Evolutionary conservation across 2,888 invertebrate species (phyloP), one percentile per base, ranked within the genome.

Genomic region (Deilephila porcellus): DNA sequence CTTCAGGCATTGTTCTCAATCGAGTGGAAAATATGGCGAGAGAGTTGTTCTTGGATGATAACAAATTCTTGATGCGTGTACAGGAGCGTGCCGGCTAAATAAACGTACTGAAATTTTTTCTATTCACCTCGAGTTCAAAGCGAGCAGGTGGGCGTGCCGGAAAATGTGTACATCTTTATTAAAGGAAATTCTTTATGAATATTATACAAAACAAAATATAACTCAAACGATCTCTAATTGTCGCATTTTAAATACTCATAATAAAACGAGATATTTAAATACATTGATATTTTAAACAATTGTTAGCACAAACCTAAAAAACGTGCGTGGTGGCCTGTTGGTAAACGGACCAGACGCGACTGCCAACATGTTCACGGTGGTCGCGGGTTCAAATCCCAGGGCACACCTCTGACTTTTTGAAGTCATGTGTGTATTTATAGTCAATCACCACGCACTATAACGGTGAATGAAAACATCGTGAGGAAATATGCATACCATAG

Each of bases 51-150:
- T 45, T 29, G 52, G 67, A 45, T 67, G 67, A 67, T 67, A 67
- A 67, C 52, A 52, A 67, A 67, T 67, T 52, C 67, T 67, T 52
- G 67, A 67, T 67, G 67, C 67, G 67, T 63, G 34, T 67, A 67
- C 25, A 67, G 52, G 45, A 67, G 17, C 45, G 67, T 52, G 67
- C 45, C 45, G 52, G 52, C 67, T 67, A 67, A 67, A 67, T 67
- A 67, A 67, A 52, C 52, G 45, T 67, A 25, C 67, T 52, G 52
- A 67, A 52, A 45, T 14, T 25, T 67, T 45, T 25, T 52, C 67
- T 67, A 52, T 67, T 67, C 67, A 67, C 20, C 17, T 52, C 52
- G 25, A 52, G 45, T 25, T 67, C 25, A 14, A 52, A 25, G 52
- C 45, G 45, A 25, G 25, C 67, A 67, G 52, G 67, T 67, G 67